A percentile compares a stretch with the other conserved stretches of the same genome.
Evolutionary conservation across 2,797 vertebrate species (phyloP).

Genomic region (Apogon hyalosoma): DNA sequence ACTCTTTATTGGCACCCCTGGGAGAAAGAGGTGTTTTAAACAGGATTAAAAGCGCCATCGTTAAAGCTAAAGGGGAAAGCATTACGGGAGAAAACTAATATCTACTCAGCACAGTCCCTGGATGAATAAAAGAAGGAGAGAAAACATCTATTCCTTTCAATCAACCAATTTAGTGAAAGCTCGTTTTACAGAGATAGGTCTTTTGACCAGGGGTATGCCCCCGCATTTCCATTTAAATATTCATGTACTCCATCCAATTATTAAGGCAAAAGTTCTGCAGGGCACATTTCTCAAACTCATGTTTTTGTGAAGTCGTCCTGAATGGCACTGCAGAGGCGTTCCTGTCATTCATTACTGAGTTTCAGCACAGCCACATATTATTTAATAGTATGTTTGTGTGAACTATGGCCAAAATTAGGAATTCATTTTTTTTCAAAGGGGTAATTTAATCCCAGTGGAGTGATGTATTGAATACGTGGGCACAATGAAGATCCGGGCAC

Average conservation of each 20-base stretch:
- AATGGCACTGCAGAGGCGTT: slow-evolving; percentile 18
- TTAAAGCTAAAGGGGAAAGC: slow-evolving; percentile 54
- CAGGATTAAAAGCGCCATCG: slow-evolving; percentile 54
- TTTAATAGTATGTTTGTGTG: slow-evolving; percentile 27
- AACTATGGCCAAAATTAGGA: slow-evolving; percentile 25
- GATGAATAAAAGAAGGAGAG: slow-evolving; percentile 18
- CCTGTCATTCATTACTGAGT: slow-evolving; percentile 34
- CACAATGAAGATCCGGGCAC: slow-evolving; percentile 5
- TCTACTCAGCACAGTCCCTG: slow-evolving; percentile 50
- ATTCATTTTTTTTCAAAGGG: slow-evolving; percentile 7
- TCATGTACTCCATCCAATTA: slow-evolving; percentile 57
- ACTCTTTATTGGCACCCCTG: slow-evolving; percentile 57
- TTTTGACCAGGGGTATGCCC: slow-evolving; percentile 60
- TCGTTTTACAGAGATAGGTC: slow-evolving; percentile 50
- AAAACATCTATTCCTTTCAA: slow-evolving; percentile 45
- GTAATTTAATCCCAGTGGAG: background rate
- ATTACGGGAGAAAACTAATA: slow-evolving; percentile 53
- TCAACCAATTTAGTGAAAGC: slow-evolving; percentile 53
- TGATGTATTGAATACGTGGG: background rate
- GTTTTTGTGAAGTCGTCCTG: slow-evolving; percentile 36
- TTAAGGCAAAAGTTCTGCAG: slow-evolving; percentile 27
- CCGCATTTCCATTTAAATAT: slow-evolving; percentile 57
- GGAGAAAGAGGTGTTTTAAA: slow-evolving; percentile 56
- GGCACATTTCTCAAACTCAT: slow-evolving; percentile 48
- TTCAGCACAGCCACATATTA: slow-evolving; percentile 30